Evolutionary conservation across 1,140 invertebrate species (phyloP).

Genomic region (Drosophila guanche): DNA sequence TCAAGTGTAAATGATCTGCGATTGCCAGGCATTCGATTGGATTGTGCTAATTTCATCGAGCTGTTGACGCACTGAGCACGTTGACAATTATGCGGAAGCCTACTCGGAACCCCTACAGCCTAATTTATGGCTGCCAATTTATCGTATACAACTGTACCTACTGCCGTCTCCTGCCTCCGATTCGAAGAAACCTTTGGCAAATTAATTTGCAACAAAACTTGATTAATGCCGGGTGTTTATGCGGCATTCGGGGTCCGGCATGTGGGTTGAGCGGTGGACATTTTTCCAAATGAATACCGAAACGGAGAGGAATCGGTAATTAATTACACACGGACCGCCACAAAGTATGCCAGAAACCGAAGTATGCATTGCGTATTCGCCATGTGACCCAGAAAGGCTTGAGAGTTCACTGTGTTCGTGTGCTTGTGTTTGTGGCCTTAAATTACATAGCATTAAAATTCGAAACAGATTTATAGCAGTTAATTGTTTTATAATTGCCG

Average conservation of each 20-base stretch:
- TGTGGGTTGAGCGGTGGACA: neutral
- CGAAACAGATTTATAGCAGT: conserved; percentile 46
- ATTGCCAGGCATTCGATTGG: conserved; percentile 56
- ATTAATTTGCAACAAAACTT: conserved; percentile 63
- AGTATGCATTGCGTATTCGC: conserved; percentile 42
- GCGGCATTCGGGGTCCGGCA: conserved; percentile 20
- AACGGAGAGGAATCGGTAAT: conserved; percentile 48
- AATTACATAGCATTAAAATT: conserved; percentile 33
- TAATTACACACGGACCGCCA: conserved; percentile 42
- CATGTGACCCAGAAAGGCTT: conserved; percentile 34
- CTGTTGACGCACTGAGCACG: conserved; percentile 35
- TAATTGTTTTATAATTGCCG: conserved; percentile 52
- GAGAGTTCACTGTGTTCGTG: conserved; percentile 13
- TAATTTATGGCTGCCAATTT: conserved; percentile 58
- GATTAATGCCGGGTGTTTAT: conserved; percentile 59
- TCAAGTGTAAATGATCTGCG: conserved; percentile 63
- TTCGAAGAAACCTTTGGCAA: conserved; percentile 45
- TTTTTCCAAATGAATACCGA: conserved; percentile 41
- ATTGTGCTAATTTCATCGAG: conserved; percentile 57
- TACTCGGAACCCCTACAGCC: conserved; percentile 1
- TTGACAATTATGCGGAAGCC: conserved; percentile 47
- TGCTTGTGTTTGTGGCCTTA: conserved; percentile 1
- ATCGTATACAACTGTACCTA: conserved; percentile 22
- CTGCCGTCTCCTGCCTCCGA: neutral
- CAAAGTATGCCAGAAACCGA: conserved; percentile 37